These are phyloP conservation scores for Neodontobutis hainanensis DNA, from an alignment of 2,113 vertebrate species.

Conservation along the genomic window DNA sequence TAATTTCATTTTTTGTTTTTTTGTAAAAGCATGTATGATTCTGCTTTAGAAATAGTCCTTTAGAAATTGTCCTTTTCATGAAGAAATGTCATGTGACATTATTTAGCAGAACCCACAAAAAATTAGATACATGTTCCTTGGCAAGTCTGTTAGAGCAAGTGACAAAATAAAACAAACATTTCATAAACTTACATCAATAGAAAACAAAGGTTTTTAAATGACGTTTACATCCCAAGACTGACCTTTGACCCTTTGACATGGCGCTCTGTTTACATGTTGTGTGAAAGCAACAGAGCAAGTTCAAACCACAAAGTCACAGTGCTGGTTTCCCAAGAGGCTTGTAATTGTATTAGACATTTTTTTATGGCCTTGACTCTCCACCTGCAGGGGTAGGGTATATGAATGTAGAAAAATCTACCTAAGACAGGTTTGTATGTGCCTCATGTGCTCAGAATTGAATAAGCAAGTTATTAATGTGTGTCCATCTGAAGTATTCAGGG, in stretches of 20 bases:
- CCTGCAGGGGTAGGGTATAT: slow-evolving; percentile 39
- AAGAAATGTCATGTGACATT: too few relatives aligned
- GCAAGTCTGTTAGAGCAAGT: neutral
- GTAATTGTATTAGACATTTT: slow-evolving; percentile 25
- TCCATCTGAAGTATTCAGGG: slow-evolving; percentile 17
- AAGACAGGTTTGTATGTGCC: slow-evolving; percentile 16
- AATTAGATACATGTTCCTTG: too few relatives aligned
- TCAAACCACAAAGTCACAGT: slow-evolving; percentile 11
- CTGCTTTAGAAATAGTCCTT: too few relatives aligned
- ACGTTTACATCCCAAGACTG: slow-evolving; percentile 6
- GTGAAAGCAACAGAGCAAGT: slow-evolving; percentile 3
- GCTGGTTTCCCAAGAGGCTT: slow-evolving; percentile 22
- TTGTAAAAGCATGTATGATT: too few relatives aligned
- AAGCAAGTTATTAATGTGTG: slow-evolving; percentile 7
- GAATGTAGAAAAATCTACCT: slow-evolving; percentile 25
- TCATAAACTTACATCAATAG: neutral
- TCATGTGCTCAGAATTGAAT: neutral
- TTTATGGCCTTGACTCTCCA: slow-evolving; percentile 20
- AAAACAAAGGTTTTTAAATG: slow-evolving; percentile 5
- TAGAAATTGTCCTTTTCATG: too few relatives aligned
- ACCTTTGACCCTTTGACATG: slow-evolving; percentile 32
- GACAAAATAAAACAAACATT: neutral
- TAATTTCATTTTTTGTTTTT: too few relatives aligned
- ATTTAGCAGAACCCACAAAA: neutral
- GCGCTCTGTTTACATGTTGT: slow-evolving; percentile 32